These are phyloP conservation scores for Hemithea aestivaria DNA, from an alignment of 2,888 invertebrate genomes.

Conservation along the genomic window DNA sequence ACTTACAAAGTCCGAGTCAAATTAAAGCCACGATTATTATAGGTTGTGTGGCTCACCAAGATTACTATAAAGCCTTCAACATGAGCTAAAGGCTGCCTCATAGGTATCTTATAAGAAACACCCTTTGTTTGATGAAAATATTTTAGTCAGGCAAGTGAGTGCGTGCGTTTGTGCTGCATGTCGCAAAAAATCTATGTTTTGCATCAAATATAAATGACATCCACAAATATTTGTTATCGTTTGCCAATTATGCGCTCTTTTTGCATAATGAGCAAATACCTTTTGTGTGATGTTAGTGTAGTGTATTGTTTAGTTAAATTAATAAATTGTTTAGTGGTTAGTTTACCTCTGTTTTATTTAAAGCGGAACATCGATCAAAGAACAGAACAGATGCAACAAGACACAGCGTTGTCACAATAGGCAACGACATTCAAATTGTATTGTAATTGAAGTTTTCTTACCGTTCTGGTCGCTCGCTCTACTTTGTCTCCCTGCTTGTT, in stretches of 20 bases:
- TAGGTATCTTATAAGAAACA: no score
- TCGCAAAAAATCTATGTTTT: constrained; percentile 1
- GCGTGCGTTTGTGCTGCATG: constrained; percentile 33
- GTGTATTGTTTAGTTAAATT: constrained; percentile 38
- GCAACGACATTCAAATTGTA: constrained; percentile 35
- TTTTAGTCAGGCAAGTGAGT: constrained; percentile 18
- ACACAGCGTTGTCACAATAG: constrained; percentile 37
- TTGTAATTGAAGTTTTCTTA: constrained; percentile 65
- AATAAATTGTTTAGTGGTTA: constrained; percentile 14
- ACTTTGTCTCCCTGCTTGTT: constrained; percentile 95
- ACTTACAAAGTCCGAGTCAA: no score
- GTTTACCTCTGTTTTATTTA: constrained; percentile 19
- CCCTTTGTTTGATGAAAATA: constrained; percentile 31
- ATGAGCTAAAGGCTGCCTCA: no score
- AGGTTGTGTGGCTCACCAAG: no score
- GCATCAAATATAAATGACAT: constrained; percentile 67
- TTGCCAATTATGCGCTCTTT: constrained; percentile 74
- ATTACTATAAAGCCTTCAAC: no score
- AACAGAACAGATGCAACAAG: constrained; percentile 41
- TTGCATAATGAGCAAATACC: constrained; percentile 78
- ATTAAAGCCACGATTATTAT: no score
- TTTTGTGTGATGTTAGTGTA: constrained; percentile 43
- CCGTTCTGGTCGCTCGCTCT: constrained; percentile 92
- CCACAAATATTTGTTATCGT: constrained; percentile 50
- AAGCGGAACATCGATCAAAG: constrained; percentile 35